Percentiles rank a stretch among this genome's conserved stretches.
Evolutionary conservation across 2,113 vertebrate genomes (phyloP).

Genomic region (Neolamprologus devosi): DNA sequence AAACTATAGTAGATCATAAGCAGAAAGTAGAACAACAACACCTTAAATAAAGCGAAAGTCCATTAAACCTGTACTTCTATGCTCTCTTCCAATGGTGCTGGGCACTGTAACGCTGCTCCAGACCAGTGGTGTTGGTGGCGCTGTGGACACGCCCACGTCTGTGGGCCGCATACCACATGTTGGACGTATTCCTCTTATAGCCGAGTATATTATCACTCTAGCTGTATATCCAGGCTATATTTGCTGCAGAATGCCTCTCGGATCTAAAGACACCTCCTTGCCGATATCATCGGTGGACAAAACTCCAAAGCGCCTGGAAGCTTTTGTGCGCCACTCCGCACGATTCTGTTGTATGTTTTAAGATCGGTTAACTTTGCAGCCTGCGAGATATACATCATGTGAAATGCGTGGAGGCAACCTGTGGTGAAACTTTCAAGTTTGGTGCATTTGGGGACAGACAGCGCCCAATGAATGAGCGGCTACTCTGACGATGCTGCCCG

Average conservation of each 20-base stretch:
- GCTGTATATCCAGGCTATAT: background rate
- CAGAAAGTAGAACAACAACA: background rate
- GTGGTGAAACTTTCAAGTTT: constrained; percentile 47
- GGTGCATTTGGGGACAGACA: constrained; percentile 56
- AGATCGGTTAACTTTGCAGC: background rate
- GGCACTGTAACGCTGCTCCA: background rate
- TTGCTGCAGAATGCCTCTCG: background rate
- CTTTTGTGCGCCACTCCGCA: background rate
- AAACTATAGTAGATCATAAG: background rate
- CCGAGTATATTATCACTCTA: background rate
- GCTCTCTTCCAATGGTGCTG: background rate
- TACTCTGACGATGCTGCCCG: constrained; percentile 52
- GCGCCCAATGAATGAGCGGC: constrained; percentile 62
- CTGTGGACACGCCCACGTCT: background rate
- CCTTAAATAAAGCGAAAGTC: background rate
- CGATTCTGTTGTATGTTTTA: background rate
- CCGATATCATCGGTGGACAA: background rate
- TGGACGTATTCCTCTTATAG: background rate
- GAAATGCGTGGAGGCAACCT: constrained; percentile 26
- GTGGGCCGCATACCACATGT: background rate
- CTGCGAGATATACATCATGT: background rate
- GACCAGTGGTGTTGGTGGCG: background rate
- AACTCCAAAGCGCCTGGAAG: background rate
- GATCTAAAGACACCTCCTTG: background rate
- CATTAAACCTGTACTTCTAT: background rate